phyloP scores from a whole-genome alignment of 92 coral and sea anemone species.

The Galaxea fascicularis region DNA sequence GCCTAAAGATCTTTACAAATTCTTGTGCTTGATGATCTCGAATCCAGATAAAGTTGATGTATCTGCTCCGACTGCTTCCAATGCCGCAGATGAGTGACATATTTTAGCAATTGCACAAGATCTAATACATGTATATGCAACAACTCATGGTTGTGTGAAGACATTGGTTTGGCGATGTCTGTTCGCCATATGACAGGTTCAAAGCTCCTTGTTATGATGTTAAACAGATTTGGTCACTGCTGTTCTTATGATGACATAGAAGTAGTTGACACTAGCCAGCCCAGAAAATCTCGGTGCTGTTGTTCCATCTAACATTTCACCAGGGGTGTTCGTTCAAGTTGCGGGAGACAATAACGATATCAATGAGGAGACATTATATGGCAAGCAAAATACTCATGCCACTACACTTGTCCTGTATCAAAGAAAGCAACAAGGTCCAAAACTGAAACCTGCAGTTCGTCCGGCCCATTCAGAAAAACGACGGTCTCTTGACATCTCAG shows the following conservation, averaged over 20 bases:
- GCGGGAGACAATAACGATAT: constrained; percentile 75
- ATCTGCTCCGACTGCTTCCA: constrained; percentile 18
- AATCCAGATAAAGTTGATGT: constrained; percentile 42
- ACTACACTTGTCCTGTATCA: constrained; percentile 68
- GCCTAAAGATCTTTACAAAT: constrained; percentile 53
- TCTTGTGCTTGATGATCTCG: constrained; percentile 57
- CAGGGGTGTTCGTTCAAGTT: constrained; percentile 71
- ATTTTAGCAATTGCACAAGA: constrained; percentile 61
- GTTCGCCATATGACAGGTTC: constrained; percentile 61
- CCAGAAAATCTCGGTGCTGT: constrained; percentile 51
- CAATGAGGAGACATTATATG: constrained; percentile 79
- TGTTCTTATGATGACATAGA: constrained; percentile 61
- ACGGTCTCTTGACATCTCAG: constrained; percentile 35
- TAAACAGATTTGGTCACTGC: constrained; percentile 68
- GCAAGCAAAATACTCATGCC: constrained; percentile 75
- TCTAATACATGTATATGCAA: constrained; percentile 34
- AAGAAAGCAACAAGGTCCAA: constrained; percentile 61
- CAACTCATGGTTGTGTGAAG: constrained; percentile 61
- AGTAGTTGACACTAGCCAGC: constrained; percentile 55
- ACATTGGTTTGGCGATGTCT: constrained; percentile 68
- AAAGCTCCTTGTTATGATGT: constrained; percentile 60
- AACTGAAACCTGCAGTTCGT: constrained; percentile 44
- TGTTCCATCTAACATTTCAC: constrained; percentile 65
- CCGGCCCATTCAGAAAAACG: constrained; percentile 52
- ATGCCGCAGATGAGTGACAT: constrained; percentile 46